phyloP scores from a whole-genome alignment of 1,140 invertebrate species.

The Drosophila suzukii region DNA sequence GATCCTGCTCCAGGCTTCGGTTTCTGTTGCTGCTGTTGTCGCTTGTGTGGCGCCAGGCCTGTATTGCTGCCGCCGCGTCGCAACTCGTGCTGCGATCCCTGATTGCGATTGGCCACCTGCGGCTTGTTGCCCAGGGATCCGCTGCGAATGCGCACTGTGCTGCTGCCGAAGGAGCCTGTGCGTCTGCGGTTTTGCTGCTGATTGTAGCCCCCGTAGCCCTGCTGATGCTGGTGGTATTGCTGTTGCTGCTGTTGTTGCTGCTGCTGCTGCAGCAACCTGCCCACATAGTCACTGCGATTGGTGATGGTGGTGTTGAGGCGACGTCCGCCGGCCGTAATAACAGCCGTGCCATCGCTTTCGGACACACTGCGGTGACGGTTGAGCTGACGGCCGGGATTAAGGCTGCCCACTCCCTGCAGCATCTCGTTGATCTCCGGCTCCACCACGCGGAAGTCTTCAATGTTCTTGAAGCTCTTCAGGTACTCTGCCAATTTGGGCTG shows the following conservation, averaged over 20 bases:
- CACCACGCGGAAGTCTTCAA: constrained; percentile 96
- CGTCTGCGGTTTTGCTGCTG: constrained; percentile 67
- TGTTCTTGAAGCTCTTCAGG: constrained; percentile 95
- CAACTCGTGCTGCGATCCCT: constrained; percentile 72
- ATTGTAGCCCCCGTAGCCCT: constrained; percentile 63
- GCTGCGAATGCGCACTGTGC: constrained; percentile 84
- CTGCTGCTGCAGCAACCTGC: constrained; percentile 71
- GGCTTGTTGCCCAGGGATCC: constrained; percentile 82
- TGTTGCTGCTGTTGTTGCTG: constrained; percentile 72
- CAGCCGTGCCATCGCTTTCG: constrained; percentile 85
- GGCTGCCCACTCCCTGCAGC: constrained; percentile 84
- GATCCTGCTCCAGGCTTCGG: constrained; percentile 42
- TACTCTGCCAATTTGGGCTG: constrained; percentile 92
- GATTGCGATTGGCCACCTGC: constrained; percentile 76
- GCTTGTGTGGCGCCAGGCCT: constrained; percentile 66
- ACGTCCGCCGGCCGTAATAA: constrained; percentile 64
- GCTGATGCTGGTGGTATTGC: constrained; percentile 55
- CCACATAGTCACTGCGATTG: constrained; percentile 82
- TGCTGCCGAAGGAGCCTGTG: constrained; percentile 83
- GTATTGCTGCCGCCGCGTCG: constrained; percentile 76
- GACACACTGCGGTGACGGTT: constrained; percentile 87
- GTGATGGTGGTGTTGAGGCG: constrained; percentile 80
- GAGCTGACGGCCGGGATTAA: constrained; percentile 84
- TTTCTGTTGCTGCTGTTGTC: constrained; percentile 58
- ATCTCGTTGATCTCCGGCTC: constrained; percentile 88